Base-by-base conservation (phyloP, 2,797 vertebrate genomes). In the Diplodus sargus region DNA sequence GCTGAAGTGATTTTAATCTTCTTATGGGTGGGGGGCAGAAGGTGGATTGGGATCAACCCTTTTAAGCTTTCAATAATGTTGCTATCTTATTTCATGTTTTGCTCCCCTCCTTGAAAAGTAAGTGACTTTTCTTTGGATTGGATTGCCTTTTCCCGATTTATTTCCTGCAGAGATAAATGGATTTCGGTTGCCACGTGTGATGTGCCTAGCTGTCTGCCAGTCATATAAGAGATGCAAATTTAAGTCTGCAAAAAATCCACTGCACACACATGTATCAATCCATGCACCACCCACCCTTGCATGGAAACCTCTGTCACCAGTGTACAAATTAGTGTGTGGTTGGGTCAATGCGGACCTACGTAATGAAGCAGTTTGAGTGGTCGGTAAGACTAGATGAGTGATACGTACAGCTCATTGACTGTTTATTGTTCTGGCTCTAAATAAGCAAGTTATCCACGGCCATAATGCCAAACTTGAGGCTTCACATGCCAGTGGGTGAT, bases 121-220 rank as follows among this genome's bases (percentile, higher is more conserved):
- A 25, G 25, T 90, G 79, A 78, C 71, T 89, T 80, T 87, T 69
- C 70, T 8, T 69, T 64, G 61, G 53, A 67, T 66, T 18, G 62
- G 82, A 90, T 91, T 89, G 81, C 52, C 63, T 86, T 78, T 76
- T 59, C 68, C 30, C 3, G 30, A 68, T 86, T 76, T 79, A 83
- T 90, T 90, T 91, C 69, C 73, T 58, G 56, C 52, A 84, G 70
- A 87, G 78, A 86, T 84, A 85, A 87, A 92, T 92, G 69, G 78
- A 67, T 92, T 94, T 90, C 78, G 89, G 62, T 78, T 78, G 74
- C 54, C 68, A 64, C 60, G 45, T 72, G 70, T 85, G 75, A 77
- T 72, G 60, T 71, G 57, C 70, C 34, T 28, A 51, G 34, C 73
- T 74, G n/a, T 69, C 57, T 68, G 47, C 25, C 16, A 73, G 53